phyloP scores from a whole-genome alignment of 2,113 vertebrate species.

The Nycticorax nycticorax region DNA sequence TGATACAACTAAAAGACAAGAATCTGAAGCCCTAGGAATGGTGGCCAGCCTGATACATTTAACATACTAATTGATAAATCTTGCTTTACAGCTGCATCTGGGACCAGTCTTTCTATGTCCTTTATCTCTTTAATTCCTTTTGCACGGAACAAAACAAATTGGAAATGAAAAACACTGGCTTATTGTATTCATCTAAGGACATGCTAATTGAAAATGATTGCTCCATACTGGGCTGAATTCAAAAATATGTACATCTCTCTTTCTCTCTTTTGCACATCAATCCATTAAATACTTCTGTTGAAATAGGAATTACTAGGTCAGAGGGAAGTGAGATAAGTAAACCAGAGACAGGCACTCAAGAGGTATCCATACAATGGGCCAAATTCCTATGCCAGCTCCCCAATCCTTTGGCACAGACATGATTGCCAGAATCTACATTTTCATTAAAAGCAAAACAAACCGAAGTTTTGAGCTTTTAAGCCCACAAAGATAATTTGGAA shows the following conservation, averaged over 20 bases:
- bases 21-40: neutral
- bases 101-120: constrained; percentile 29
- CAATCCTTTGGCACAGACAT: neutral
- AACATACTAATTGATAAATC: constrained; percentile 26
- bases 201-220: constrained; percentile 65
- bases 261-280: constrained; percentile 16
- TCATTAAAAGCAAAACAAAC: neutral
- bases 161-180: constrained; percentile 60
- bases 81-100: constrained; percentile 54
- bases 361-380: neutral
- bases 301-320: constrained; percentile 8
- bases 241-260: constrained; percentile 37
- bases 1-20: neutral
- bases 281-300: constrained; percentile 7
- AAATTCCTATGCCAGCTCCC: neutral
- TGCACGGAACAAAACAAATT: constrained; percentile 42
- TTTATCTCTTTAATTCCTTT: constrained; percentile 68
- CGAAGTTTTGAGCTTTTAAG: neutral
- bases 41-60: constrained; percentile 28
- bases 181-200: constrained; percentile 60
- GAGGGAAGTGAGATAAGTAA: constrained; percentile 33
- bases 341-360: neutral
- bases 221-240: constrained; percentile 25
- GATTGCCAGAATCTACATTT: neutral
- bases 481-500: neutral